Percentiles rank a stretch among this genome's conserved stretches.
phyloP scores from a whole-genome alignment of 2,113 vertebrate species.

The Ibidorhyncha struthersii region DNA sequence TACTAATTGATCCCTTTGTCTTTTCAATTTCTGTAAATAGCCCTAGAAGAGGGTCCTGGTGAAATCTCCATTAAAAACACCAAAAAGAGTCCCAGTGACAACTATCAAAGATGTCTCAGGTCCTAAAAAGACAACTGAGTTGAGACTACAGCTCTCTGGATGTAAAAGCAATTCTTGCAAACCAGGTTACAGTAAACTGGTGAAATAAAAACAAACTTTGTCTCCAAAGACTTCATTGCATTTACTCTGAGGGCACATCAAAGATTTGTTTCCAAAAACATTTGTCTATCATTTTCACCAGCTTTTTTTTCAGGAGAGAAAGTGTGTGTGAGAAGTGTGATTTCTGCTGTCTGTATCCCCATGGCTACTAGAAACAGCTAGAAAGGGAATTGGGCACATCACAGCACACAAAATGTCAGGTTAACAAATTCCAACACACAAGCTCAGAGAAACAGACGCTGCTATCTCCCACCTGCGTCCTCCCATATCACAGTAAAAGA shows the following conservation, averaged over 20 bases:
- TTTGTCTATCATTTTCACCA: not conserved
- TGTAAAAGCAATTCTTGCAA: not conserved
- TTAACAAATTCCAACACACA: constrained; percentile 28
- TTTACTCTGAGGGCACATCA: not conserved
- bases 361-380: constrained; percentile 32
- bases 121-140: not conserved
- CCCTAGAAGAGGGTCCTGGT: not conserved
- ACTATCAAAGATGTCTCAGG: not conserved
- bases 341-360: constrained; percentile 44
- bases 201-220: not conserved
- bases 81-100: not conserved
- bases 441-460: constrained; percentile 4
- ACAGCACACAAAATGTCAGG: constrained; percentile 24
- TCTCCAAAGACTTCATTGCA: not conserved
- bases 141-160: not conserved
- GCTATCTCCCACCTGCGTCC: constrained; percentile 20
- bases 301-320: not conserved
- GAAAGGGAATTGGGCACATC: not conserved
- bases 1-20: not conserved
- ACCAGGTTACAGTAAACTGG: not conserved
- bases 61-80: not conserved
- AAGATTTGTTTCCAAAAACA: not conserved
- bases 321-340: not conserved
- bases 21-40: not conserved
- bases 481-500: not conserved